phyloP scores from a whole-genome alignment of 2,888 invertebrate genomes.

The Acrobeloides nanus region DNA sequence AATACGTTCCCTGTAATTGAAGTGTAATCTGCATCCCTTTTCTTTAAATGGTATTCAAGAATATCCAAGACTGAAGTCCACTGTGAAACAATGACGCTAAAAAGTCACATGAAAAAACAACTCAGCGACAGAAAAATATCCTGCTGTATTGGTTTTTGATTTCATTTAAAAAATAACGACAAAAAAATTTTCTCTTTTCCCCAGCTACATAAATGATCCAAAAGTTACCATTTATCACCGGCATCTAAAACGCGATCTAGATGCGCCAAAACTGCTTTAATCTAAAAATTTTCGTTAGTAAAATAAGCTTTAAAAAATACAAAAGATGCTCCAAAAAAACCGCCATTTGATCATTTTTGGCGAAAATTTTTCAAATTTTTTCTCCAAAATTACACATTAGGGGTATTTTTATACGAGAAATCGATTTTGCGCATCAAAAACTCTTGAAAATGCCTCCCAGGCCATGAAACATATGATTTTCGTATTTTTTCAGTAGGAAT shows the following conservation, averaged over 20 bases:
- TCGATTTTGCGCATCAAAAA: no score
- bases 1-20: conserved; percentile 70
- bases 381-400: no score
- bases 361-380: no score
- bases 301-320: conserved; percentile 17
- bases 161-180: conserved; percentile 3
- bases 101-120: background rate
- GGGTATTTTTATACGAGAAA: no score
- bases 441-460: no score
- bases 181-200: no score
- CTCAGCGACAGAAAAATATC: background rate
- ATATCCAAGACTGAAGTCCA: conserved; percentile 78
- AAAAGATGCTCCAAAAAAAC: conserved; percentile 19
- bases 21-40: conserved; percentile 55
- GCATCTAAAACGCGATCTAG: conserved; percentile 16
- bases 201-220: background rate
- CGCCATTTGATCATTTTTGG: no score
- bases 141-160: no score
- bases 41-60: conserved; percentile 64
- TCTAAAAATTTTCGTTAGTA: conserved; percentile 11
- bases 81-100: conserved; percentile 73
- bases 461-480: no score
- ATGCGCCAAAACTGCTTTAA: conserved; percentile 20
- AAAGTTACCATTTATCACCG: conserved; percentile 28
- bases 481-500: no score